These are phyloP conservation scores for Buathra laborator DNA, from an alignment of 2,888 invertebrate genomes.

Conservation along the genomic window DNA sequence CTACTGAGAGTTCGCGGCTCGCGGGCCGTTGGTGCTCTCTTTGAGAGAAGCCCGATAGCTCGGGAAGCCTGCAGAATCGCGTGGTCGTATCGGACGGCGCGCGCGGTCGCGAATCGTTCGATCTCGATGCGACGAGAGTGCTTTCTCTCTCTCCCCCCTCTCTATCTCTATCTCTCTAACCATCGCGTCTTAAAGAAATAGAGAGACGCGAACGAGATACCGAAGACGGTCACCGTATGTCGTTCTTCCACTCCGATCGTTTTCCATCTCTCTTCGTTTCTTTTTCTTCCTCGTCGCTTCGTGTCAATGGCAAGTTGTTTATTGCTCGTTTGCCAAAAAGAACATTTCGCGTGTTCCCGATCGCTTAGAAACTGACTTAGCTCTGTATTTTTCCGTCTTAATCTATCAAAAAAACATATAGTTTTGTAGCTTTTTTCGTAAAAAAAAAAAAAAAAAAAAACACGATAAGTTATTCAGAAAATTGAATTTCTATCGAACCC, in stretches of 20 bases:
- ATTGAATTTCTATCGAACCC: no score
- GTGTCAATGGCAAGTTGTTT: conserved; percentile 72
- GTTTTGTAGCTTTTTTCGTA: no score
- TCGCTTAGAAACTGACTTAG: not conserved
- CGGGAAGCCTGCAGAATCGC: conserved; percentile 15
- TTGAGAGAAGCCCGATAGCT: conserved; percentile 34
- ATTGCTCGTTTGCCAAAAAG: conserved; percentile 71
- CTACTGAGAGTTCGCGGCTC: conserved; percentile 27
- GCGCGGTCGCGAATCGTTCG: conserved; percentile 55
- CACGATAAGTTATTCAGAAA: no score
- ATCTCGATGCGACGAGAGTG: conserved; percentile 52
- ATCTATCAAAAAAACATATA: not conserved
- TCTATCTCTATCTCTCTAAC: conserved; percentile 3
- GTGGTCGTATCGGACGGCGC: conserved; percentile 27
- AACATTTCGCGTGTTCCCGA: conserved; percentile 70
- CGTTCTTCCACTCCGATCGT: conserved; percentile 31
- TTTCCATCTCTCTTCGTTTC: conserved; percentile 21
- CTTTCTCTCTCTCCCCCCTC: conserved; percentile 24
- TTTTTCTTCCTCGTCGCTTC: conserved; percentile 33
- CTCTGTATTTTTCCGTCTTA: not conserved
- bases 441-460: no score
- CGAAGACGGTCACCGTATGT: conserved; percentile 61
- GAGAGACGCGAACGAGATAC: conserved; percentile 28
- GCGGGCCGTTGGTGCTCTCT: conserved; percentile 19
- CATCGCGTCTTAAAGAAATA: conserved; percentile 13